A percentile compares a stretch with the other conserved stretches of the same genome.
Evolutionary conservation across 2,797 vertebrate species (phyloP).

Genomic region (Galagoides demidoff): DNA sequence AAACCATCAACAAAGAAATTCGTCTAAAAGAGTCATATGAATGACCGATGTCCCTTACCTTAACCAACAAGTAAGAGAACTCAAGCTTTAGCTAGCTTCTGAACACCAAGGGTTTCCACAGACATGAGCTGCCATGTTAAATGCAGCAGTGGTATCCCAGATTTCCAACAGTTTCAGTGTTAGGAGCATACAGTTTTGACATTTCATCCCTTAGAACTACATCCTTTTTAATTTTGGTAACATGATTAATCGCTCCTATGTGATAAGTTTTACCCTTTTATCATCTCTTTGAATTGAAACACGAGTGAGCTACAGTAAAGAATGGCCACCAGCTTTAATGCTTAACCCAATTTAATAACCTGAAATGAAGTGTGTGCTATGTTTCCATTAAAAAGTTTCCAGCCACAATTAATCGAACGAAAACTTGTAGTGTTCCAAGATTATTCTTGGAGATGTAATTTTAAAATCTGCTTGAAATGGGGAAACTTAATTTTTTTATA

Average conservation of each 20-base stretch:
- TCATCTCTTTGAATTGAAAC: constrained; percentile 83
- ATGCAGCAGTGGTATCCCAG: constrained; percentile 30
- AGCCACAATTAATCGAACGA: constrained; percentile 86
- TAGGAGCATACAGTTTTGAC: constrained; percentile 77
- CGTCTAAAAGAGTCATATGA: constrained; percentile 46
- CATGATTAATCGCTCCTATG: constrained; percentile 83
- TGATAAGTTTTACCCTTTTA: constrained; percentile 84
- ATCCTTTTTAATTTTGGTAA: constrained; percentile 85
- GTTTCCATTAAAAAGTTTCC: constrained; percentile 85
- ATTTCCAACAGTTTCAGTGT: constrained; percentile 53
- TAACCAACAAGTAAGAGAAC: constrained; percentile 66
- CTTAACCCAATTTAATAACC: constrained; percentile 83
- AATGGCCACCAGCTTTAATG: constrained; percentile 79
- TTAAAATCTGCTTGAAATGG: constrained; percentile 80
- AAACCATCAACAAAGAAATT: not conserved
- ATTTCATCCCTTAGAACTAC: constrained; percentile 77
- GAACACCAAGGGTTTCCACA: constrained; percentile 53
- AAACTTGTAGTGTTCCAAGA: constrained; percentile 82
- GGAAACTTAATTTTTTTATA: constrained; percentile 82
- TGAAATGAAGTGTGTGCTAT: constrained; percentile 78
- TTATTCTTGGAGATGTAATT: constrained; percentile 86
- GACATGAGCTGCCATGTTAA: constrained; percentile 71
- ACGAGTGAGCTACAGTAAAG: constrained; percentile 77
- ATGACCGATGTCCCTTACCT: constrained; percentile 74
- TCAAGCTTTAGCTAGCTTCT: not conserved